Conservation (phyloP, 2,888 invertebrate species). For the Chouioia cunea region DNA sequence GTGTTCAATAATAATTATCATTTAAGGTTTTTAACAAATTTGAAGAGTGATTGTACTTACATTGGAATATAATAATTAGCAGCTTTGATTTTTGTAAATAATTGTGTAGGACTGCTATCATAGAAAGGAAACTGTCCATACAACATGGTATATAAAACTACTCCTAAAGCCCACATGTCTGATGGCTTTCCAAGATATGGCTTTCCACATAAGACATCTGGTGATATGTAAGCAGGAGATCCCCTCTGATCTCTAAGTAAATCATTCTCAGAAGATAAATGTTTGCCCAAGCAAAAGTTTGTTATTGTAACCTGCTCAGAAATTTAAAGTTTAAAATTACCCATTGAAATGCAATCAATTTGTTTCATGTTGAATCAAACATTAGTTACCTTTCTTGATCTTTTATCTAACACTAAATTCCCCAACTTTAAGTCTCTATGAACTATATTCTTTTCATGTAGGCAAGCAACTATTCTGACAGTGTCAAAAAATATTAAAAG, state of each 20-base stretch:
- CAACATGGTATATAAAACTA: constrained; percentile 83
- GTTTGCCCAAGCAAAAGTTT: constrained; percentile 84
- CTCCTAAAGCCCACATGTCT: constrained; percentile 87
- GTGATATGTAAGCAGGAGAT: constrained; percentile 85
- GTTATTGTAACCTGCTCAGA: constrained; percentile 74
- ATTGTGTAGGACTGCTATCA: constrained; percentile 79
- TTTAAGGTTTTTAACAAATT: constrained; percentile 1
- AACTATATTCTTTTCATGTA: constrained; percentile 84
- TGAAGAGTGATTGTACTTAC: constrained; percentile 68
- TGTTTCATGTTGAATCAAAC: constrained; percentile 1
- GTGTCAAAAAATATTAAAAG: constrained; percentile 81
- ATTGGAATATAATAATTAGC: constrained; percentile 81
- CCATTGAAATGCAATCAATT: constrained; percentile 2
- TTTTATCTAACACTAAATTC: constrained; percentile 80
- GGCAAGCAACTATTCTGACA: constrained; percentile 78
- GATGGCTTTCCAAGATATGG: constrained; percentile 85
- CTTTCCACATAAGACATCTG: constrained; percentile 82
- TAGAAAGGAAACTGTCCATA: constrained; percentile 88
- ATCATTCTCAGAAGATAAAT: constrained; percentile 80
- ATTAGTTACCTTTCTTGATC: constrained; percentile 70
- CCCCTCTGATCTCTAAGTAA: constrained; percentile 81
- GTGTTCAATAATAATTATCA: constrained; percentile 32
- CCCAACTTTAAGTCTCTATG: constrained; percentile 84
- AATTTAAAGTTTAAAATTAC: constrained; percentile 3
- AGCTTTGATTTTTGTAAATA: constrained; percentile 82